Evolutionary conservation across 2,113 vertebrate genomes (phyloP).

Genomic region (Caranx melampygus): DNA sequence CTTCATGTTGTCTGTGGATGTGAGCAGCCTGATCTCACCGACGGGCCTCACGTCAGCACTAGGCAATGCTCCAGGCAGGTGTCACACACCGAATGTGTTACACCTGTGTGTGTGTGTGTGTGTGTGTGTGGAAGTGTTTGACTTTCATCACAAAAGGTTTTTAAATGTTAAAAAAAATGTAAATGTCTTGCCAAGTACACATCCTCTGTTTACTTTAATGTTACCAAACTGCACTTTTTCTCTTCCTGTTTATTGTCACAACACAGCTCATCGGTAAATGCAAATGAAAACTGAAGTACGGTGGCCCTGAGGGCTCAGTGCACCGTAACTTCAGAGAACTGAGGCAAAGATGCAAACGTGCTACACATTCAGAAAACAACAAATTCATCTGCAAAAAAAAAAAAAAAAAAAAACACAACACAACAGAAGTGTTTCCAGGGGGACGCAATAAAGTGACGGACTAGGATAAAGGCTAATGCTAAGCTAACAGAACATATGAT

Average conservation of each 20-base stretch:
- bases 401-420: no score
- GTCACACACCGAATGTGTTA: not conserved
- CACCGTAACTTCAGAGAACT: no score
- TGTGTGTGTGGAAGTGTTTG: not conserved
- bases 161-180: not conserved
- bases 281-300: not conserved
- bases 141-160: not conserved
- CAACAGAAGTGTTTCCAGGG: no score
- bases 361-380: no score
- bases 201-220: constrained; percentile 30
- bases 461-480: no score
- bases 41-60: constrained; percentile 4
- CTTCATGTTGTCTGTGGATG: constrained; percentile 25
- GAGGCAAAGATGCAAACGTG: no score
- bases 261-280: not conserved
- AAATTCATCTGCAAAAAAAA: no score
- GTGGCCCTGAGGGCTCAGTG: no score
- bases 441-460: no score
- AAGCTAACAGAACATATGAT: no score
- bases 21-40: constrained; percentile 25
- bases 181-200: constrained; percentile 49
- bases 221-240: constrained; percentile 35
- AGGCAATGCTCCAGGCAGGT: not conserved
- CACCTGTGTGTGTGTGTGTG: not conserved
- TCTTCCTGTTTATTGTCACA: not conserved